Percentiles rank a stretch among this genome's conserved stretches.
phyloP scores from a whole-genome alignment of 2,113 vertebrate genomes.

The Neoarius graeffei region DNA sequence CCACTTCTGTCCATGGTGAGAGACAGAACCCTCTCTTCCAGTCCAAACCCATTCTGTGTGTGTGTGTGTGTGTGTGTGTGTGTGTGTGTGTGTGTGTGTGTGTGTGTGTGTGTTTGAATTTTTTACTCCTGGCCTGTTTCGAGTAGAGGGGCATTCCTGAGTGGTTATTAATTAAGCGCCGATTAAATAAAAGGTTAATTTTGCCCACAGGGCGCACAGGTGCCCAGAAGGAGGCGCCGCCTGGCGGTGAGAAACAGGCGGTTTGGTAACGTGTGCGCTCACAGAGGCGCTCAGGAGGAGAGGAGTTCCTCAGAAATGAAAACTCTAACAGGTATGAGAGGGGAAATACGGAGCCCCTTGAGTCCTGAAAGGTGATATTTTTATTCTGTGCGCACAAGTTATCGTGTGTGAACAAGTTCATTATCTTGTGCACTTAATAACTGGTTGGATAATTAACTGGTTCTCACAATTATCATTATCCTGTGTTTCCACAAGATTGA shows the following conservation, averaged over 20 bases:
- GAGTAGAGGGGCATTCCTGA: background rate
- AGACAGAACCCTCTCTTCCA: background rate
- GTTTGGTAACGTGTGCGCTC: background rate
- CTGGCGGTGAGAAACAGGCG: conserved; percentile 13
- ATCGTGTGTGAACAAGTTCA: no score
- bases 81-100: background rate
- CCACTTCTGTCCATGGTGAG: background rate
- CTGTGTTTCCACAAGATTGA: no score
- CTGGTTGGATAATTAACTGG: no score
- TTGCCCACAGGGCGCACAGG: background rate
- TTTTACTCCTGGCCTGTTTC: background rate
- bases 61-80: no score
- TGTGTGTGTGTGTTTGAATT: no score
- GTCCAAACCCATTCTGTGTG: background rate
- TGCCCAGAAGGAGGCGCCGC: conserved; percentile 31
- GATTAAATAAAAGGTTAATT: conserved; percentile 26
- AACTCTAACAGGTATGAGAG: background rate
- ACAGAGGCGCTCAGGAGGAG: background rate
- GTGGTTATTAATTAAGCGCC: background rate
- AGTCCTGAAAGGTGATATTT: no score
- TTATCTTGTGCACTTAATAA: no score
- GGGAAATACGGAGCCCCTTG: no score
- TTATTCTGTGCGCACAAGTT: no score
- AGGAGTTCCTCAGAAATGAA: background rate
- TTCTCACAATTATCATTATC: no score